Base-by-base conservation (phyloP, 2,113 vertebrate species). In the Saiga tatarica region DNA sequence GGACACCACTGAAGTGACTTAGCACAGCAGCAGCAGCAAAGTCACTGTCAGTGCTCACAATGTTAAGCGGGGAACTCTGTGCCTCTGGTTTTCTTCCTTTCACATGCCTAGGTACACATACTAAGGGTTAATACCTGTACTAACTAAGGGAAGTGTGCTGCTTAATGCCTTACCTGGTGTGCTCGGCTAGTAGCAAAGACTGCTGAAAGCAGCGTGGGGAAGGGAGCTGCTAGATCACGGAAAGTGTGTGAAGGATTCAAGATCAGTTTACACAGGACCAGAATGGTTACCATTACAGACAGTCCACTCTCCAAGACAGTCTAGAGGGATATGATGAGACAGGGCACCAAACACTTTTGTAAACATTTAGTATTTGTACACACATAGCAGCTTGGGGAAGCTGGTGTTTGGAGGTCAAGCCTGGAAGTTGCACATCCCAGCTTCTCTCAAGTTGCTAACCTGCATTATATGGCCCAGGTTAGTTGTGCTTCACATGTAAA, bases 1-100 rank as follows among this genome's bases (percentile, higher is more conserved):
- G 3, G 60, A 62, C 28, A 62, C 1, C 0, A 33, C 28, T 62
- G 60, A 62, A 15, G 60, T 0, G 0, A 62, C 28, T 62, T 62
- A 33, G 28, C 13, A 62, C 28, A 62, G 12, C 59, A 60, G 26
- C 59, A 60, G 13, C 60, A 30, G 59, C 59, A 10, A 87, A 79
- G 71, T 74, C 36, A 45, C 52, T 60, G 30, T 11, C 39, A 28
- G 1, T 10, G 28, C 57, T n/a, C 88, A 53, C 15, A 30, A 1
- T 8, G 19, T 30, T 60, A 36, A 11, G 26, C 5, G 16, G 26
- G 13, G 74, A 39, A 52, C 13, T 16, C 25, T 2, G 0, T 2
- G 17, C 15, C 33, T 93, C 67, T 13, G 12, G 1, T 30, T 23
- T 26, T 79, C 42, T 36, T 85, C 12, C 14, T 30, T 60, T 96